Base-by-base conservation (phyloP, 2,797 vertebrate genomes). In the Rhinichthys osculus region DNA sequence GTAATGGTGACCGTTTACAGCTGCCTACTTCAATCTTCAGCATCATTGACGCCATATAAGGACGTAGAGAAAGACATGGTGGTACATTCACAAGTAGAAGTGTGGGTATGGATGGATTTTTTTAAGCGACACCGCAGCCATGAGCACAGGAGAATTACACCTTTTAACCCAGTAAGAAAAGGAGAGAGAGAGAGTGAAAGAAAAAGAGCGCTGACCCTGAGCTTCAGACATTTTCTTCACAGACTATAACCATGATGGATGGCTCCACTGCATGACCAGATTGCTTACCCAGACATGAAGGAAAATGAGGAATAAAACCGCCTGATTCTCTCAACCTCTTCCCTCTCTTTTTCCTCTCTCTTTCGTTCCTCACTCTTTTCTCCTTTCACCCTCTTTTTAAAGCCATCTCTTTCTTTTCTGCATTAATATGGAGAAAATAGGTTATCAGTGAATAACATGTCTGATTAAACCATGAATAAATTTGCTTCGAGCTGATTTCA, bases 241-340 rank as follows among this genome's bases (percentile, higher is more conserved):
- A 91, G 90, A 87, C 90, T 92, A 83, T 93, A 94, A 92, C 91
- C 87, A 88, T 94, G 93, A 96, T 94, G 87, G 90, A 95, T 96
- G 88, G 88, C 85, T 89, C 91, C 86, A 86, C 92, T 90, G 91
- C 71, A 82, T 81, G 90, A 89, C 92, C 91, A 93, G 92, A 95
- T 94, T 94, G 93, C 92, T 95, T 93, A 94, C 89, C 91, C 91
- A 94, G 92, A 93, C 91, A 93, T 92, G 90, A 94, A 93, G 88
- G 92, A 92, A 95, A 92, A 86, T 87, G 93, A 91, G 86, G 90
- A 91, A 94, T 93, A 85, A 86, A 90, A 95, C 91, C 87, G 38
- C 85, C 76, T 4, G 78, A 91, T 90, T 74, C 91, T 90, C 92
- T 74, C 87, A 82, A 87, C 86, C 72, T 57, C 89, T 84, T 80